A percentile compares a stretch with the other conserved stretches of the same genome.
phyloP scores from a whole-genome alignment of 2,888 invertebrate species.

The Caenorhabditis sp. region DNA sequence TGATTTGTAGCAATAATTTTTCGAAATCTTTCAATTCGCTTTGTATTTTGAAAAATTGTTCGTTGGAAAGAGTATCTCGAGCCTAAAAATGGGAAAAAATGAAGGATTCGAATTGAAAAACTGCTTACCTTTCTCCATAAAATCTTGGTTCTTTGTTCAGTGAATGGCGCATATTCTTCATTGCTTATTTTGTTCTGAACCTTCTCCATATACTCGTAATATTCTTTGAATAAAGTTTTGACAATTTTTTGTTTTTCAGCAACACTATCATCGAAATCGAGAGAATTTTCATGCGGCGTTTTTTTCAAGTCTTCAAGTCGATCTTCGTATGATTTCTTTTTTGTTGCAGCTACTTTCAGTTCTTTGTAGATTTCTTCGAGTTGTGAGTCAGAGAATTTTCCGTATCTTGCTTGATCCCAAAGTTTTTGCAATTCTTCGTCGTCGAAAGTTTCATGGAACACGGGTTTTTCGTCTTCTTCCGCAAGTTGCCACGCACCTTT shows the following conservation, averaged over 20 bases:
- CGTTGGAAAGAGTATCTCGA: slow-evolving; percentile 38
- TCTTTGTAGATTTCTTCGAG: slow-evolving; percentile 45
- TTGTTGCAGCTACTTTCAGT: slow-evolving; percentile 47
- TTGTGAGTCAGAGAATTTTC: slow-evolving; percentile 50
- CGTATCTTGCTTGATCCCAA: slow-evolving; percentile 56
- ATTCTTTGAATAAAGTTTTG: slow-evolving; percentile 31
- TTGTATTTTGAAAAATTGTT: slow-evolving; percentile 40
- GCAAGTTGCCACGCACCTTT: slow-evolving; percentile 32
- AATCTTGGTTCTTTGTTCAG: slow-evolving; percentile 54
- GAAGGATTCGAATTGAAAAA: neutral
- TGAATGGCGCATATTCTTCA: slow-evolving; percentile 50
- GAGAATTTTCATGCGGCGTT: slow-evolving; percentile 45
- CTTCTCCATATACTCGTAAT: slow-evolving; percentile 36
- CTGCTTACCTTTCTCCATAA: slow-evolving; percentile 59
- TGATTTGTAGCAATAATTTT: slow-evolving; percentile 54
- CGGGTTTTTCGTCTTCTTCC: slow-evolving; percentile 25
- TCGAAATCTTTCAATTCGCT: slow-evolving; percentile 62
- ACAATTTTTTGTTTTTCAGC: slow-evolving; percentile 20
- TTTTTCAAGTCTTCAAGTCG: slow-evolving; percentile 44
- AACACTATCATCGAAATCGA: slow-evolving; percentile 32
- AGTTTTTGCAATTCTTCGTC: slow-evolving; percentile 58
- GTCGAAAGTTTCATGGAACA: slow-evolving; percentile 39
- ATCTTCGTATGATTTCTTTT: slow-evolving; percentile 45
- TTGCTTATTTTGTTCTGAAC: slow-evolving; percentile 33
- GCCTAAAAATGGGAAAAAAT: slow-evolving; percentile 37